These are phyloP conservation scores for Orchestia grillus DNA, from an alignment of 1,140 invertebrate species.

Conservation along the genomic window DNA sequence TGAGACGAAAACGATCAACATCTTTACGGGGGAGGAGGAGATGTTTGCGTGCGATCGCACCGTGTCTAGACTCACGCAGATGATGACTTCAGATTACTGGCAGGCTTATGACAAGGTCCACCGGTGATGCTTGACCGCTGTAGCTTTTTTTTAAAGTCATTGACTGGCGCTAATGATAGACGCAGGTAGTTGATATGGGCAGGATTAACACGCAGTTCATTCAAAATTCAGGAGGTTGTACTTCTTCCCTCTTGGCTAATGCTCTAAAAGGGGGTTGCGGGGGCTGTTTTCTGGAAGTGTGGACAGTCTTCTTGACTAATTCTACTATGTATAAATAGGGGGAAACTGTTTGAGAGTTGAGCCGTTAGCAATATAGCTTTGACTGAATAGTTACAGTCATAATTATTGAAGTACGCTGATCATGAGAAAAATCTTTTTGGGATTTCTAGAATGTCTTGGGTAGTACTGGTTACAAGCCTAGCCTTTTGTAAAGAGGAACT, in stretches of 20 bases:
- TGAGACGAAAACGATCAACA: slow-evolving; percentile 74
- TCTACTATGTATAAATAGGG: too few species aligned
- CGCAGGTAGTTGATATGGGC: neutral
- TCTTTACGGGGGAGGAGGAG: slow-evolving; percentile 98
- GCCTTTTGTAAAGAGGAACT: neutral
- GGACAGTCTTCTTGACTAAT: too few species aligned
- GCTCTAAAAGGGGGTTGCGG: too few species aligned
- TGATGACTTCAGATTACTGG: slow-evolving; percentile 72
- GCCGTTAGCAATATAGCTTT: neutral
- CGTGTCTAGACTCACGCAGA: slow-evolving; percentile 91
- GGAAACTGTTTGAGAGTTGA: neutral
- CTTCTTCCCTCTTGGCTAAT: neutral
- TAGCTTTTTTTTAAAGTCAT: neutral
- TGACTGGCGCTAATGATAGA: neutral
- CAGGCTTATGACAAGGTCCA: slow-evolving; percentile 58
- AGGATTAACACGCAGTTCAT: neutral
- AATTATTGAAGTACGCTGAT: neutral
- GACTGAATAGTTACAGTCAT: neutral
- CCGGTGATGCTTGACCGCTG: neutral
- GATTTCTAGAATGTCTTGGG: neutral
- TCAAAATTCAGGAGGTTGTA: neutral
- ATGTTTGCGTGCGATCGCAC: slow-evolving; percentile 96
- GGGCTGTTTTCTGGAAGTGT: too few species aligned
- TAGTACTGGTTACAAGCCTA: neutral
- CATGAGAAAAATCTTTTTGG: neutral